Conservation (phyloP, 2,888 invertebrate genomes). For the Lasius fuliginosus region DNA sequence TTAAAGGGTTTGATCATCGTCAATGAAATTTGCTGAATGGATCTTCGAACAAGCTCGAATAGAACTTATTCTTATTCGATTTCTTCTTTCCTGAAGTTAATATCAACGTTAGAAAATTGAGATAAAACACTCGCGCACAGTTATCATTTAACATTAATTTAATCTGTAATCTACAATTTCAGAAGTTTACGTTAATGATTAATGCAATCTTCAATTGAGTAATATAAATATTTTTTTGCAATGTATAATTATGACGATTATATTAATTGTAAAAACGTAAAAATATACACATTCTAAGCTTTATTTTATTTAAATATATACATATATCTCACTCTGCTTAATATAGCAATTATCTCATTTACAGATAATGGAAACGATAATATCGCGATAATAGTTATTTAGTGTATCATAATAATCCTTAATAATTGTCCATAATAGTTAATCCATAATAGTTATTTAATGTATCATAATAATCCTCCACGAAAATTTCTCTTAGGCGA, state of each 20-base stretch:
- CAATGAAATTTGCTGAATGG: constrained; percentile 47
- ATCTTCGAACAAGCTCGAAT: constrained; percentile 29
- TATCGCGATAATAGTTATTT: neutral
- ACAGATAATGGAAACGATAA: neutral
- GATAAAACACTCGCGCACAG: neutral
- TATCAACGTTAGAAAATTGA: constrained; percentile 2
- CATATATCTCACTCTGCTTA: neutral
- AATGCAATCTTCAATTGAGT: neutral
- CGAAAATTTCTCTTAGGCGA: neutral
- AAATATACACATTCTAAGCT: neutral
- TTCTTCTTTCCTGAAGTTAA: neutral
- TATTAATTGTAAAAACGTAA: neutral
- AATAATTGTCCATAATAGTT: too few species aligned
- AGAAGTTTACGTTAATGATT: neutral
- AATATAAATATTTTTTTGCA: constrained; percentile 12
- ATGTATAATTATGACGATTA: neutral
- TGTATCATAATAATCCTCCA: neutral
- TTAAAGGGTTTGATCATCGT: constrained; percentile 41
- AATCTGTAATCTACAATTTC: neutral
- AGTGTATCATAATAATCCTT: neutral
- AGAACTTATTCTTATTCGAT: neutral
- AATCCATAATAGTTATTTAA: neutral
- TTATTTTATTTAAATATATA: neutral
- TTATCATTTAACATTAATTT: constrained; percentile 1
- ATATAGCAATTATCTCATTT: constrained; percentile 6